Base-by-base conservation (phyloP, 2,888 invertebrate genomes). In the Polydrusus pterygomalis region DNA sequence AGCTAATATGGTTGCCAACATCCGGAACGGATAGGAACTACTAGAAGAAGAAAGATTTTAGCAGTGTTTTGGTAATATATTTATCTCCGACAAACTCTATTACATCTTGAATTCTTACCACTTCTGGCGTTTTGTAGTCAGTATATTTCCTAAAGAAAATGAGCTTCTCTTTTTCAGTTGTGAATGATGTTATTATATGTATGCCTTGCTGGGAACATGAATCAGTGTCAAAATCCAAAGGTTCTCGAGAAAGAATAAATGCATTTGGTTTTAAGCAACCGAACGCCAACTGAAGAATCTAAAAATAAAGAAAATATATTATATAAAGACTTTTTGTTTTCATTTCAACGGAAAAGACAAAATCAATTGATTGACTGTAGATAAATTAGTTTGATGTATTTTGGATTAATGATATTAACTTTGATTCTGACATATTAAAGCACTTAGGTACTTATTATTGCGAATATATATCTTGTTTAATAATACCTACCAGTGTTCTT, bases 181-280 rank as follows among this genome's bases (percentile, higher is more conserved):
- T 88, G 43, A 90, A 88, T 20, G 90, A 86, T 1, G 89, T 87
- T 43, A 90, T 85, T 13, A 92, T 30, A 1, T 58, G 63, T 10
- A 80, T 45, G 15, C 69, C 64, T 0, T 58, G 7, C 1, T 13
- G 2, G 20, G 3, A 43, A 18, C 17, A 38, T n/a, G 17, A 10
- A 5, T 9, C 9, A 1, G 25, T 10, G 49, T 70, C 70, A 54
- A 62, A 70, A 15, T 72, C 71, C 18, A 72, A 43, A 2, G 63
- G 40, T 83, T 93, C 93, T 30, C 93, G 88, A 40, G 91, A 89
- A 62, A 94, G 84, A 1, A 93, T 81, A 82, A 91, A 93, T 67
- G 91, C 64, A 25, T 64, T 25, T 64, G 45, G 13, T 34, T 18
- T 64, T 13, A 47, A 1, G n/a, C 7, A 67, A 25, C 49, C 51